A percentile compares a stretch with the other conserved stretches of the same genome.
phyloP scores from a whole-genome alignment of 2,797 vertebrate species.

The Halcyon leucocephala region DNA sequence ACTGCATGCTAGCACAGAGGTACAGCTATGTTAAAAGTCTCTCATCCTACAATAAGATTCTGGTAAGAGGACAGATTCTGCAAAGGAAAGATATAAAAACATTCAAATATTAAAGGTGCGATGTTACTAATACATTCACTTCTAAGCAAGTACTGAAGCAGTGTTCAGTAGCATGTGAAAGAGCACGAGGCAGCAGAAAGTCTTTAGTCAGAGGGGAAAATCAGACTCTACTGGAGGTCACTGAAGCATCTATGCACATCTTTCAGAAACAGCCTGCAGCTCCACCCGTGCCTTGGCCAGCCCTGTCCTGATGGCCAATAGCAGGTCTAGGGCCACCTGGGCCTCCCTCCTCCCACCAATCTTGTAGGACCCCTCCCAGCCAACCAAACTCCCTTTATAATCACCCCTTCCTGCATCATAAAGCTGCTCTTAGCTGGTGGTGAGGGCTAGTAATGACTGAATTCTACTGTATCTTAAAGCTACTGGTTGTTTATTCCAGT shows the following conservation, averaged over 20 bases:
- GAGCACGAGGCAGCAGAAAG: not conserved
- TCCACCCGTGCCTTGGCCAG: not conserved
- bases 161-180: not conserved
- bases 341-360: not conserved
- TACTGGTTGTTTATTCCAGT: not conserved
- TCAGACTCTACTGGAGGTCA: not conserved
- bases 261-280: not conserved
- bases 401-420: fast-evolving
- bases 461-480: fast-evolving
- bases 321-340: not conserved
- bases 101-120: not conserved
- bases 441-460: not conserved
- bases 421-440: fast-evolving
- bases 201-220: not conserved
- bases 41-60: not conserved
- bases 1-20: not conserved
- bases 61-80: not conserved
- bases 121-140: not conserved
- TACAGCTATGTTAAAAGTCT: not conserved
- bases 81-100: not conserved
- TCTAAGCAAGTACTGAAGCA: not conserved
- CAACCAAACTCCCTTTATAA: not conserved
- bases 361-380: not conserved
- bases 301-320: not conserved
- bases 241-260: not conserved